Evolutionary conservation across 2,113 vertebrate genomes (phyloP).

Genomic region (Cyprinodon brontotheroides): DNA sequence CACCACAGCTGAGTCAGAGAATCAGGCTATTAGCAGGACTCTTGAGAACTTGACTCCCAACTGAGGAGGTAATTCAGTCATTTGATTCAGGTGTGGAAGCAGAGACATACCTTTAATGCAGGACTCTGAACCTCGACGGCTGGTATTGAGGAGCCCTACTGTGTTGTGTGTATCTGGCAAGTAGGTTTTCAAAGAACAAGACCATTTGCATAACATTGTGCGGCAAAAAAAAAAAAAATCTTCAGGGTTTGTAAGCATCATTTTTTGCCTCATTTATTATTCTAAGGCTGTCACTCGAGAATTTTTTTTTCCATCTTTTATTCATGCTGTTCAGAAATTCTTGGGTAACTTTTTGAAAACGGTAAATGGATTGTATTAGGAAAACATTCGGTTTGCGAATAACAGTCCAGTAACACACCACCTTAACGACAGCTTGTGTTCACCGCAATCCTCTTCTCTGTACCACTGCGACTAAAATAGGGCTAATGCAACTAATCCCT

Average conservation of each 20-base stretch:
- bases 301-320: not conserved
- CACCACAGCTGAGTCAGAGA: too few species aligned
- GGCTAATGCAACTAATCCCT: not conserved
- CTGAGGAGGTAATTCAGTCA: too few species aligned
- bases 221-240: not conserved
- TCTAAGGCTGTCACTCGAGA: not conserved
- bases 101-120: too few species aligned
- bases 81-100: too few species aligned
- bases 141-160: too few species aligned
- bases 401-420: not conserved
- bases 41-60: too few species aligned
- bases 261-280: not conserved
- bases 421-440: not conserved
- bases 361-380: not conserved
- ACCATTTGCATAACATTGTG: not conserved
- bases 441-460: not conserved
- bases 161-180: too few species aligned
- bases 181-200: not conserved
- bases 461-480: not conserved
- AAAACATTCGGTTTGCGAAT: not conserved
- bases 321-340: not conserved
- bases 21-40: too few species aligned
- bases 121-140: too few species aligned
- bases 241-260: not conserved
- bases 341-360: not conserved